Conservation (phyloP, 1,140 invertebrate species). For the Agrypnia vestita region DNA sequence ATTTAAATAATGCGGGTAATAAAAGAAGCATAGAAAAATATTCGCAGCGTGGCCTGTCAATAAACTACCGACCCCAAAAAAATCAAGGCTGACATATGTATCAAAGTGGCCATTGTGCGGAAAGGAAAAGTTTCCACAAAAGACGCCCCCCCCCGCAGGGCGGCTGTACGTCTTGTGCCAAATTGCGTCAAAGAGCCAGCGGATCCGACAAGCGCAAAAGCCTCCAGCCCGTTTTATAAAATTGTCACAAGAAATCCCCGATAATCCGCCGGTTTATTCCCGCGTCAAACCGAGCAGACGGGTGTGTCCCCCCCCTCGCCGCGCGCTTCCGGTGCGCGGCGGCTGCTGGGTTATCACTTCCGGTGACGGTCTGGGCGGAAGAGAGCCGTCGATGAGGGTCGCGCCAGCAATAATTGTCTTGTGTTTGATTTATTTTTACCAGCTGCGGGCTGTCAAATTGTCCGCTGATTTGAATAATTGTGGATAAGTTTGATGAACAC, state of each 20-base stretch:
- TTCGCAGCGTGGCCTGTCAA: too few species aligned
- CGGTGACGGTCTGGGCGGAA: neutral
- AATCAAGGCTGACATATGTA: too few species aligned
- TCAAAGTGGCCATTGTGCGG: too few species aligned
- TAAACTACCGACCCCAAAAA: too few species aligned
- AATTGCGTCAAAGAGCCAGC: conserved; percentile 16
- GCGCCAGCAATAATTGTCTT: neutral
- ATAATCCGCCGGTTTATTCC: conserved; percentile 58
- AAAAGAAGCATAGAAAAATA: too few species aligned
- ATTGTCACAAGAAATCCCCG: conserved; percentile 57
- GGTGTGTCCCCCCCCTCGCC: neutral
- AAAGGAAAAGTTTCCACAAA: too few species aligned
- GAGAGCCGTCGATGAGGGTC: neutral
- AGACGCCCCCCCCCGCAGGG: neutral
- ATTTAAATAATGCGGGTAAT: too few species aligned
- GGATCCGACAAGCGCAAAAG: conserved; percentile 46
- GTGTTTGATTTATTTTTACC: too few species aligned
- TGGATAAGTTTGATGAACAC: too few species aligned
- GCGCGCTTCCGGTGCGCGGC: too few species aligned
- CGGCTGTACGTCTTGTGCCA: conserved; percentile 1
- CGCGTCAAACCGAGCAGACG: conserved; percentile 49
- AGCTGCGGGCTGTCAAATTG: too few species aligned
- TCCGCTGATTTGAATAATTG: too few species aligned
- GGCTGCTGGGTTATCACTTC: neutral
- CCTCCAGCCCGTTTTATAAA: conserved; percentile 51